phyloP scores from a whole-genome alignment of 1,140 invertebrate species.

The Eumaeus atala region DNA sequence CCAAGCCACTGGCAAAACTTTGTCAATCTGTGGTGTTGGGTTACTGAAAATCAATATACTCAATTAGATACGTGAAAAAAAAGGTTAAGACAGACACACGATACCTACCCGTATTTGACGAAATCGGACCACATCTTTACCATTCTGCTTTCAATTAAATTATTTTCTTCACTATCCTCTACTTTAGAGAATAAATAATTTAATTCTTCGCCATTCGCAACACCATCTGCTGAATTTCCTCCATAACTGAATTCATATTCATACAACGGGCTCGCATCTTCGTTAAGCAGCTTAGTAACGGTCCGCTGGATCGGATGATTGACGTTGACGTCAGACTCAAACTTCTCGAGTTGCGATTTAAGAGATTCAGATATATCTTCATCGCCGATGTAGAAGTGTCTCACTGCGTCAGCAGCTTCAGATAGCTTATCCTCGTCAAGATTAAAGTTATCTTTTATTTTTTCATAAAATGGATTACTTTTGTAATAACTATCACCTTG shows the following conservation, averaged over 20 bases:
- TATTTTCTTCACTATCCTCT: slow-evolving; percentile 29
- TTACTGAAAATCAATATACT: slow-evolving; percentile 43
- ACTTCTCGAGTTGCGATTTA: slow-evolving; percentile 34
- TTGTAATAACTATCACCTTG: slow-evolving; percentile 39
- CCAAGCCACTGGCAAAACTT: slow-evolving; percentile 44
- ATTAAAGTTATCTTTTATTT: slow-evolving; percentile 48
- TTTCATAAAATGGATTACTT: slow-evolving; percentile 47
- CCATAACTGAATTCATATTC: slow-evolving; percentile 53
- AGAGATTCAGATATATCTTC: slow-evolving; percentile 35
- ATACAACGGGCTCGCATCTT: slow-evolving; percentile 47
- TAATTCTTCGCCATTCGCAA: slow-evolving; percentile 43
- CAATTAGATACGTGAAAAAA: slow-evolving; percentile 4
- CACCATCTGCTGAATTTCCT: slow-evolving; percentile 30
- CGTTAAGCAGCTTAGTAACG: slow-evolving; percentile 40
- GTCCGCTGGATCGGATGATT: slow-evolving; percentile 52
- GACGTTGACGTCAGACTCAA: slow-evolving; percentile 50
- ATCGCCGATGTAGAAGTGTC: slow-evolving; percentile 58
- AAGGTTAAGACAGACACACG: not conserved
- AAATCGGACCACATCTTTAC: slow-evolving; percentile 55
- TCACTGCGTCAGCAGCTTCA: slow-evolving; percentile 37
- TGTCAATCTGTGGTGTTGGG: slow-evolving; percentile 42
- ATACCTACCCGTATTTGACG: slow-evolving; percentile 54
- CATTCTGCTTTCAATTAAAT: slow-evolving; percentile 36
- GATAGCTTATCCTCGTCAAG: slow-evolving; percentile 37
- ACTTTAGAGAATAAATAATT: slow-evolving; percentile 40